Evolutionary conservation across 2,797 vertebrate genomes (phyloP).

Genomic region (Gymnothorax reevesii): DNA sequence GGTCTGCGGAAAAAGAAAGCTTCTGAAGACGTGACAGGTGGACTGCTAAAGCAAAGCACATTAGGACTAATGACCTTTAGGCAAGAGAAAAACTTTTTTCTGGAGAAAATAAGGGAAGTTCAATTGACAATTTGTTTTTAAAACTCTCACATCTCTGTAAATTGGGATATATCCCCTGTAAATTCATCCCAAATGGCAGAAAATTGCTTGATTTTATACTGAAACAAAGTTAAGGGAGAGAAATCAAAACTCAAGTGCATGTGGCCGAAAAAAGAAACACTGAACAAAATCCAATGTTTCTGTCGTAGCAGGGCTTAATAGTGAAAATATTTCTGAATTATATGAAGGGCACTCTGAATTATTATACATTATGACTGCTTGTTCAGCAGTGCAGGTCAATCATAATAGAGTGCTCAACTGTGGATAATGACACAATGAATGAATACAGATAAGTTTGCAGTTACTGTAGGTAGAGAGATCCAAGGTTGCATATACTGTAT

Average conservation of each 20-base stretch:
- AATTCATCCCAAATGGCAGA: neutral
- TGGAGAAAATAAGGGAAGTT: neutral
- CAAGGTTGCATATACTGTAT: conserved; percentile 4
- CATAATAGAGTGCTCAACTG: neutral
- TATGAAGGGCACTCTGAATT: neutral
- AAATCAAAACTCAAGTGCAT: neutral
- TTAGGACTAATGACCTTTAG: conserved; percentile 14
- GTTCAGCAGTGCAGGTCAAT: conserved; percentile 3
- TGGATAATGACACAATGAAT: conserved; percentile 3
- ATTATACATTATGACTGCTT: neutral
- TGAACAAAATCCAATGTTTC: neutral
- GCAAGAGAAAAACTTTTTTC: neutral
- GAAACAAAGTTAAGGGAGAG: neutral
- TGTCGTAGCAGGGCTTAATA: neutral
- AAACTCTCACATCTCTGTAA: neutral
- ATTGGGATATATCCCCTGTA: neutral
- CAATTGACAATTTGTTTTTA: neutral
- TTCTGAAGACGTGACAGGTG: neutral
- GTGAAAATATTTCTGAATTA: neutral
- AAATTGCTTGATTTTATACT: neutral
- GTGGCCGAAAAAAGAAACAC: neutral
- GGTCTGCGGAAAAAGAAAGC: conserved; percentile 9
- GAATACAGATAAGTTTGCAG: neutral
- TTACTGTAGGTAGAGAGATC: neutral
- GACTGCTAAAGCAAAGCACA: conserved; percentile 30